Evolutionary conservation across 2,113 vertebrate genomes (phyloP).

Genomic region (Chauna torquata): DNA sequence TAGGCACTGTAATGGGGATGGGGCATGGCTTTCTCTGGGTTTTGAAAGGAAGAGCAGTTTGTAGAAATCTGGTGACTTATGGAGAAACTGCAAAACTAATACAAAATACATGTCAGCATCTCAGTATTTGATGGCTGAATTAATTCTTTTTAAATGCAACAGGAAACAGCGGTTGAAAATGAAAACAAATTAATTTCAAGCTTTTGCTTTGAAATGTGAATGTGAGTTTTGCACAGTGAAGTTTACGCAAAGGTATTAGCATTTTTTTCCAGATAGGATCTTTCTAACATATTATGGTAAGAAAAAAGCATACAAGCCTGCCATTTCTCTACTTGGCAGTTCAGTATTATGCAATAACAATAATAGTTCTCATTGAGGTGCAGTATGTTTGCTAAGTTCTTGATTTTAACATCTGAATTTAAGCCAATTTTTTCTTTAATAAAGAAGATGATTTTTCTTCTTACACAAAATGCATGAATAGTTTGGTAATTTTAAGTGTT

Average conservation of each 20-base stretch:
- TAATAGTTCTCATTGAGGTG: fast-evolving
- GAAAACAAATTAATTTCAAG: neutral
- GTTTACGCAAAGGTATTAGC: too few relatives aligned
- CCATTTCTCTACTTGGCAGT: too few relatives aligned
- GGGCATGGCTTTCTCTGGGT: neutral
- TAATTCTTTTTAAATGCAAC: neutral
- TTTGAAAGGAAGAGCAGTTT: neutral
- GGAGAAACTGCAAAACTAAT: neutral
- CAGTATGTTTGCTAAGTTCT: neutral
- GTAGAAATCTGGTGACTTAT: neutral
- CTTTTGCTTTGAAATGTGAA: neutral
- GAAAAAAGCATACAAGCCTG: neutral
- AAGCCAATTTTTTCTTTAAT: neutral
- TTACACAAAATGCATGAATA: fast-evolving
- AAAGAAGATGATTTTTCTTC: neutral
- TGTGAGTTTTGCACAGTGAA: neutral
- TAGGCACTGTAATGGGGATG: fast-evolving
- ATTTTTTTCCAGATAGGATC: neutral
- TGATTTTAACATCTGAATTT: neutral
- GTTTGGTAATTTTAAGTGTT: neutral
- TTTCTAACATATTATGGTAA: fast-evolving
- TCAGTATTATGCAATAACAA: too few relatives aligned
- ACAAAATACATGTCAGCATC: neutral
- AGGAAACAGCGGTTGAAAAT: neutral
- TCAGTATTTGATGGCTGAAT: neutral